A percentile compares a stretch with the other conserved stretches of the same genome.
Conservation (phyloP, 2,888 invertebrate genomes). For the Acleris literana region DNA sequence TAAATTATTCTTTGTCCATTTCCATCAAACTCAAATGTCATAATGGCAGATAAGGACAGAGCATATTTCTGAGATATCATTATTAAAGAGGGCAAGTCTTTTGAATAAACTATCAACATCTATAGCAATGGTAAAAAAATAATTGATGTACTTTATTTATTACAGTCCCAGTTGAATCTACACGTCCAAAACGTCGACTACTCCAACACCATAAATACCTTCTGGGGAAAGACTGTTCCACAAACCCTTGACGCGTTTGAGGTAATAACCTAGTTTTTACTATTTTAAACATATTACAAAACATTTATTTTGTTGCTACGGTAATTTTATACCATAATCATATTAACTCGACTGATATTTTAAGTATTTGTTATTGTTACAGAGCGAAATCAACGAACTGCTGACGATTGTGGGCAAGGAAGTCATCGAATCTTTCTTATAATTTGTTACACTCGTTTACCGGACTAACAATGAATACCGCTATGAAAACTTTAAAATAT, state of each 20-base stretch:
- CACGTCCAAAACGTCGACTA: slow-evolving; percentile 37
- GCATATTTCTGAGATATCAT: too few species aligned
- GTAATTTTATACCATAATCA: neutral
- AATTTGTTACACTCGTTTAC: neutral
- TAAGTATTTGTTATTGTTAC: slow-evolving; percentile 36
- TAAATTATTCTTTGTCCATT: too few species aligned
- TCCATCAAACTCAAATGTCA: too few species aligned
- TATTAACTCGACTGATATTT: neutral
- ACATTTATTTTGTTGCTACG: neutral
- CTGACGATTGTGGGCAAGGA: slow-evolving; percentile 41
- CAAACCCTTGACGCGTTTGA: slow-evolving; percentile 37
- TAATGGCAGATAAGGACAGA: too few species aligned
- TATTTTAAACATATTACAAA: neutral
- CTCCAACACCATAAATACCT: slow-evolving; percentile 39
- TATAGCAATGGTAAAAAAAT: neutral
- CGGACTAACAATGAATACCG: neutral
- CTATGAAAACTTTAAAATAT: neutral
- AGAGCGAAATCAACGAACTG: slow-evolving; percentile 47
- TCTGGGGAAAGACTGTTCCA: slow-evolving; percentile 44
- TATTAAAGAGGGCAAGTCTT: too few species aligned
- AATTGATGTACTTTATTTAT: slow-evolving; percentile 26
- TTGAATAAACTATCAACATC: neutral
- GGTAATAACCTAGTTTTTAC: slow-evolving; percentile 40
- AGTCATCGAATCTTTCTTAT: slow-evolving; percentile 40
- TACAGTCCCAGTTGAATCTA: slow-evolving; percentile 45